phyloP scores from a whole-genome alignment of 2,113 vertebrate genomes.

The Notarius lentiginosus region DNA sequence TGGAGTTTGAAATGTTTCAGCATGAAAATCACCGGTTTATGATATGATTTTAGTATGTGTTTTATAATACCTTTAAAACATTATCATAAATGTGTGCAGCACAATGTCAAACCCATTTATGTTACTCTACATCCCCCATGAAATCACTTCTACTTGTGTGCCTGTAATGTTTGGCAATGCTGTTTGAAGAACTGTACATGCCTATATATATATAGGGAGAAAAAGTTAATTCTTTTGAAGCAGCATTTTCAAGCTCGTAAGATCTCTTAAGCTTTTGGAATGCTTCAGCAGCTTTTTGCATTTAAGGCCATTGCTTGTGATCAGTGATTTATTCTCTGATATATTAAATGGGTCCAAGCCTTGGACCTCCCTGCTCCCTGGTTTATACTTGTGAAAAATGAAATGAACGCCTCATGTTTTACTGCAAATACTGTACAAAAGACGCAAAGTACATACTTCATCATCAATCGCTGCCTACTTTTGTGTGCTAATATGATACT shows the following conservation, averaged over 20 bases:
- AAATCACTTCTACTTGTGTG: slow-evolving; percentile 9
- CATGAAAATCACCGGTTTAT: not conserved
- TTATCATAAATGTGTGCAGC: not conserved
- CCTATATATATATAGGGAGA: slow-evolving; percentile 31
- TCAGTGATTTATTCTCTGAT: not conserved
- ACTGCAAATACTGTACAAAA: not conserved
- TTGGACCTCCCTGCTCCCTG: not conserved
- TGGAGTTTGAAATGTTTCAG: not conserved
- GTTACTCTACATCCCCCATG: not conserved
- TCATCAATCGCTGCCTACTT: not conserved
- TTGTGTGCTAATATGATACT: not conserved
- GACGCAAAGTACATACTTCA: not conserved
- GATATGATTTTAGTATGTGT: not conserved
- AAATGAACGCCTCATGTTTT: not conserved
- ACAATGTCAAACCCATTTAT: slow-evolving; percentile 18
- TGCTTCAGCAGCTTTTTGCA: not conserved
- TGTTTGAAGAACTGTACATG: slow-evolving; percentile 3
- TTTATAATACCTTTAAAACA: not conserved
- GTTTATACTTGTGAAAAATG: not conserved
- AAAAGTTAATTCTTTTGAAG: too few relatives aligned
- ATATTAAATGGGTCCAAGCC: not conserved
- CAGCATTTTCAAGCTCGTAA: slow-evolving; percentile 9
- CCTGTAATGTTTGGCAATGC: not conserved
- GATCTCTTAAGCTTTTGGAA: not conserved
- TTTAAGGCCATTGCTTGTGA: not conserved